phyloP scores from a whole-genome alignment of 1,140 invertebrate genomes.

The Drosophila novamexicana region DNA sequence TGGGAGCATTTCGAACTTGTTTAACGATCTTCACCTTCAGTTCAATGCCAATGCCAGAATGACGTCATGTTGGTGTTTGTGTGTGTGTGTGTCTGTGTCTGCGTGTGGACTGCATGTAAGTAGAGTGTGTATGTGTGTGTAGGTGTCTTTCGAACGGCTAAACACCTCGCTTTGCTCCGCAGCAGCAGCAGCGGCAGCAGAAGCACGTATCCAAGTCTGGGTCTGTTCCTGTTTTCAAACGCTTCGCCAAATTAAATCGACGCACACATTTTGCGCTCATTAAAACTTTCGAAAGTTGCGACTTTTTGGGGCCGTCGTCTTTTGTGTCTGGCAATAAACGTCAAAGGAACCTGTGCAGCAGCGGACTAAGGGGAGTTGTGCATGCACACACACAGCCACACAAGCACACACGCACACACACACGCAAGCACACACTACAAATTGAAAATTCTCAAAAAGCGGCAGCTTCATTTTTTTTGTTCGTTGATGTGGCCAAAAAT shows the following conservation, averaged over 20 bases:
- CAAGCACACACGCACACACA: constrained; percentile 7
- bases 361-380: not conserved
- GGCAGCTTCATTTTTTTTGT: constrained; percentile 8
- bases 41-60: constrained; percentile 73
- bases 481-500: constrained; percentile 75
- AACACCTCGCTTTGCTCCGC: constrained; percentile 58
- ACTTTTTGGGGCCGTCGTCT: constrained; percentile 47
- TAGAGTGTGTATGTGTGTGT: constrained; percentile 34
- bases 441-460: constrained; percentile 73
- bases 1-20: constrained; percentile 53
- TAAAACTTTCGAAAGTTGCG: constrained; percentile 72
- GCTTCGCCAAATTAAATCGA: constrained; percentile 69
- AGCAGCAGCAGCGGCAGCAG: constrained; percentile 32
- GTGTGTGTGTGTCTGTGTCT: constrained; percentile 16
- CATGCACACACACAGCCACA: constrained; percentile 6
- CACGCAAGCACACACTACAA: constrained; percentile 28
- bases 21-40: constrained; percentile 28
- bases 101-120: constrained; percentile 37
- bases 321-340: constrained; percentile 74
- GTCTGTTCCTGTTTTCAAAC: constrained; percentile 59
- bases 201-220: not conserved
- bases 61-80: constrained; percentile 61
- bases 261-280: constrained; percentile 59
- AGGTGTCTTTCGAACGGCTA: constrained; percentile 52
- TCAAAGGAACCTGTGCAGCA: constrained; percentile 55